Evolutionary conservation across 2,113 vertebrate genomes (phyloP), one percentile per base, ranked within the genome.

Genomic region (Poeciliopsis prolifica): DNA sequence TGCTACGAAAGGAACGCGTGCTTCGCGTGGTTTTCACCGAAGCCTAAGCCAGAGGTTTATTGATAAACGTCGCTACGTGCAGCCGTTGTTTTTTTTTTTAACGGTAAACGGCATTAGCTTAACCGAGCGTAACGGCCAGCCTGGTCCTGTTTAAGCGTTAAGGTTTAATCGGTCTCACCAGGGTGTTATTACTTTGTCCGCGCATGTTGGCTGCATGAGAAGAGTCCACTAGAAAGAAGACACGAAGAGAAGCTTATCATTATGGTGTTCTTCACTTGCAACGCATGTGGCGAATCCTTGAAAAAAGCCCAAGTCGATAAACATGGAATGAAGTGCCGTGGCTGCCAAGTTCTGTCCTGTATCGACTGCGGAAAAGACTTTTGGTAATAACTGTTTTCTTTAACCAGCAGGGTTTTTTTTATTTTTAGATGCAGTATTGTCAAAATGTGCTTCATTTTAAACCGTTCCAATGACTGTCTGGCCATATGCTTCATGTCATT

Each of bases 351-450:
- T 70, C 92, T 99, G 11, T 99, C 98, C 0, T 99, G 98, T 87
- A 98, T 99, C 66, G 98, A 99, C 77, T 99, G 98, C 14, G 97
- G 98, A 42, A 96, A 95, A 91, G 97, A 99, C 70, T 99, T 99
- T 92, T 95, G 97, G 98, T 98, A 93, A 88, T 15, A 11, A 30
- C 14, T 4, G 19, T 35, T 35, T 19, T 44, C 13, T 67, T 7
- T 31, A 9, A 3, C 61, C 4, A 62, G 61, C 14, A 31, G 14
- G 1, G 7, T 17, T 44, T 15, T 19, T 17, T 44, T 42, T 15
- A 14, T 42, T 15, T 42, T 15, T 15, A 37, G 35, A 37, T 37
- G 10, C 35, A 11, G 10, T 12, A 37, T 11, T 37, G 35, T 37
- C 35, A 37, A 37, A 48, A 48, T 48, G 44, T 48, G 44, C 44